Conservation (phyloP, 2,113 vertebrate species). For the Dicentrarchus labrax region DNA sequence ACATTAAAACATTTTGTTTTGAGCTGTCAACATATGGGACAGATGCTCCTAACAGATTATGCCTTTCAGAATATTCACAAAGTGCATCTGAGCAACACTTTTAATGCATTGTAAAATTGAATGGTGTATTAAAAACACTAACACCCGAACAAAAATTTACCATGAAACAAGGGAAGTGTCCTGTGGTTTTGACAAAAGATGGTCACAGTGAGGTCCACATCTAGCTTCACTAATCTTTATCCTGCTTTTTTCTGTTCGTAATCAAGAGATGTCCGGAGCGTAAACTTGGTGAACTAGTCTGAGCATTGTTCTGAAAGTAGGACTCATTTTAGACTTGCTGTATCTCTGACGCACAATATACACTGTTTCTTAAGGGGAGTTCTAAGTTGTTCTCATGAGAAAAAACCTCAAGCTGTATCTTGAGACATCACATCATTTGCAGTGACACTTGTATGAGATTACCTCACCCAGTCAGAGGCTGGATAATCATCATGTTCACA, state of each 20-base stretch:
- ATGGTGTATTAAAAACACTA: neutral
- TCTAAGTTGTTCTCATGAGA: neutral
- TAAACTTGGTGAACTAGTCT: neutral
- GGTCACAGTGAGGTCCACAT: neutral
- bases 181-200: neutral
- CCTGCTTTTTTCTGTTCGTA: neutral
- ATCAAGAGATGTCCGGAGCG: neutral
- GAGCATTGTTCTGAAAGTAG: neutral
- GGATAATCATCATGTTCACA: slow-evolving; percentile 48
- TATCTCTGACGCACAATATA: too few species aligned
- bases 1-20: neutral
- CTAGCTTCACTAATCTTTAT: neutral
- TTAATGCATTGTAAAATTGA: neutral
- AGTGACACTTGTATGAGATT: slow-evolving; percentile 44
- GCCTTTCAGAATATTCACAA: too few species aligned
- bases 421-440: slow-evolving; percentile 50
- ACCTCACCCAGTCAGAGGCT: slow-evolving; percentile 27
- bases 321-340: neutral
- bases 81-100: too few species aligned
- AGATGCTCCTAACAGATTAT: too few species aligned
- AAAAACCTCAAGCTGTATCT: slow-evolving; percentile 39
- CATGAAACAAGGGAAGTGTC: neutral
- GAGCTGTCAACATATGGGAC: too few species aligned
- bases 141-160: neutral
- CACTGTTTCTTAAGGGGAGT: neutral